Evolutionary conservation across 2,888 invertebrate genomes (phyloP), one percentile per base, ranked within the genome.

Genomic region (Branchipolynoe longqiensis): DNA sequence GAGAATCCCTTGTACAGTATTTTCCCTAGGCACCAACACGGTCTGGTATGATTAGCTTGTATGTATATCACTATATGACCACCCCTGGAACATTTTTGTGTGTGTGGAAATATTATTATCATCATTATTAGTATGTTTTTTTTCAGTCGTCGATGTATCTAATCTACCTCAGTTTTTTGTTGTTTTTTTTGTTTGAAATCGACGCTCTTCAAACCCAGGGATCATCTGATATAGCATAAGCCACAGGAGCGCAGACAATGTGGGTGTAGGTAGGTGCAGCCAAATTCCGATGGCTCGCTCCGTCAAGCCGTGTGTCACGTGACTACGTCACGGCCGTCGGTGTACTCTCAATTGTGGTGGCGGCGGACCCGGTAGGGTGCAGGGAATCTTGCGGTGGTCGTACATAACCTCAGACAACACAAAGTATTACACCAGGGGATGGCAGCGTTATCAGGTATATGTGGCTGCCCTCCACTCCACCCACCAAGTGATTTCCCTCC

Each of bases 71-170:
- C n/a, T n/a, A n/a, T n/a, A n/a, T n/a, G n/a, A n/a, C n/a, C 78
- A 78, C 78, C 41, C 28, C 78, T 25, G 48, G 31, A 78, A 28
- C 8, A n/a, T 14, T 22, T 8, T 12, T 18, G 48, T 48, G 38
- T 33, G 69, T 69, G 38, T 31, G n/a, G 18, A 69, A 69, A 36
- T 38, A 33, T 38, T n/a, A 12, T 69, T 69, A 38, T 69, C 62
- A 25, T 33, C 38, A 36, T 69, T 69, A 18, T 69, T 18, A 31
- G 38, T 69, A 38, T 69, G 25, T 78, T 54, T 28, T 78, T 69
- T 36, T 78, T 78, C n/a, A n/a, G n/a, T n/a, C n/a, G n/a, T n/a
- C 54, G 48, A 78, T 78, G 78, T 78, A 78, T 78, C 78, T 78
- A 78, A 78, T 78, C 78, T 78, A 78, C 78, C 78, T 78, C 78